Conservation (phyloP, 2,797 vertebrate species). For the Tokudaia muenninki region DNA sequence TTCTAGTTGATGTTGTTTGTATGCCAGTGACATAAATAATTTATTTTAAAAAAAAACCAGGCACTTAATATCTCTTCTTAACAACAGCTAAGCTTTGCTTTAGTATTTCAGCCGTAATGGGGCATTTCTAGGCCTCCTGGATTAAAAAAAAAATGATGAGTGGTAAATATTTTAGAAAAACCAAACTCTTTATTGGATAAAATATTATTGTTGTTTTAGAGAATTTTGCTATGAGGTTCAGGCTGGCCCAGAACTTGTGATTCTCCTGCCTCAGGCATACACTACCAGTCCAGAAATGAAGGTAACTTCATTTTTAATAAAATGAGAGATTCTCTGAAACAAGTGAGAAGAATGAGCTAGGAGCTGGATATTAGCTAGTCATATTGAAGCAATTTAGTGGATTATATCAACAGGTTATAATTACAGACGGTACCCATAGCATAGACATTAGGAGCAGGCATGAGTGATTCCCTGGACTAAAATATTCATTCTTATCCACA, state of each 20-base stretch:
- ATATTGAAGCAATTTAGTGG: background rate
- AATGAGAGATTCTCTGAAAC: background rate
- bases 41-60: constrained; percentile 61
- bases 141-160: background rate
- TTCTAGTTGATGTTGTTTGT: constrained; percentile 40
- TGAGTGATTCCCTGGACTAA: background rate
- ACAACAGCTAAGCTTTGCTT: constrained; percentile 26
- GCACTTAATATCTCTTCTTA: constrained; percentile 32
- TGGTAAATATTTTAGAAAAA: constrained; percentile 42
- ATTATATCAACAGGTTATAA: background rate
- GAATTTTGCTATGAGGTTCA: background rate
- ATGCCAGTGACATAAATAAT: background rate
- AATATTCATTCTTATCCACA: background rate
- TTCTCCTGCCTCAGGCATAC: background rate
- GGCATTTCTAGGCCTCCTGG: background rate
- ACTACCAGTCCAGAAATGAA: background rate
- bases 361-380: background rate
- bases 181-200: background rate
- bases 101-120: constrained; percentile 12
- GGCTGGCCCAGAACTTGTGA: background rate
- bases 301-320: constrained; percentile 24
- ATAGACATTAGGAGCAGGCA: background rate
- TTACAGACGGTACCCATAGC: background rate
- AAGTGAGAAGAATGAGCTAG: background rate
- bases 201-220: background rate